Percentiles rank a stretch among this genome's conserved stretches.
phyloP scores from a whole-genome alignment of 92 coral and sea anemone species.

The Parazoanthus swiftii region DNA sequence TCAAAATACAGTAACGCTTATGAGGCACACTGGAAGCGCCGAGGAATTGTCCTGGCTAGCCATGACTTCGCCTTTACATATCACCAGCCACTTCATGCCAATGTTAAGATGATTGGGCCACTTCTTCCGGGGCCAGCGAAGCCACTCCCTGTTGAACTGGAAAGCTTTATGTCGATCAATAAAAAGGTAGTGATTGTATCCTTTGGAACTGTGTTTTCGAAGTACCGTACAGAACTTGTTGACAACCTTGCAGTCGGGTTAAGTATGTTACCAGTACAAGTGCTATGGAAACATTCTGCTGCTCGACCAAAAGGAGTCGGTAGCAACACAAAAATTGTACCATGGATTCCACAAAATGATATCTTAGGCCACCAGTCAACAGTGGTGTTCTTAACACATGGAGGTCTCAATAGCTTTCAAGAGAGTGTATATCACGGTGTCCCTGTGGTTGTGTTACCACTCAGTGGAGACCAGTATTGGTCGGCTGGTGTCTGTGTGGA shows the following conservation, averaged over 20 bases:
- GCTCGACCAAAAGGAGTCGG: slow-evolving; percentile 12
- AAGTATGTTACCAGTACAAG: slow-evolving; percentile 39
- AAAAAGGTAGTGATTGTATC: slow-evolving; percentile 45
- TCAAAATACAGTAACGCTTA: slow-evolving; percentile 38
- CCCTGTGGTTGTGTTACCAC: slow-evolving; percentile 45
- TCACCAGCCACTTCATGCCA: slow-evolving; percentile 44
- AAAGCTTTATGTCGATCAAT: slow-evolving; percentile 38
- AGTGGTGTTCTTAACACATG: slow-evolving; percentile 45
- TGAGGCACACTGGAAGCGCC: slow-evolving; percentile 48
- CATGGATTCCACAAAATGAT: slow-evolving; percentile 55
- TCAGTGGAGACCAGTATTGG: slow-evolving; percentile 46
- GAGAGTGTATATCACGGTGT: slow-evolving; percentile 50
- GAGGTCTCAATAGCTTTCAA: slow-evolving; percentile 46
- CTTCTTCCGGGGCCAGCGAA: slow-evolving; percentile 40
- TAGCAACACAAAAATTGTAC: slow-evolving; percentile 37
- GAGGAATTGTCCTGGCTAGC: slow-evolving; percentile 30
- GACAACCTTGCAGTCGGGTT: slow-evolving; percentile 44
- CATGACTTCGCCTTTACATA: slow-evolving; percentile 49
- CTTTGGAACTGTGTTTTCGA: slow-evolving; percentile 46
- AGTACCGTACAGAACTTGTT: slow-evolving; percentile 23
- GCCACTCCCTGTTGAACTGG: slow-evolving; percentile 42
- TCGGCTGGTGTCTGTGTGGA: slow-evolving; percentile 24
- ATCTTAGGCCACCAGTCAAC: slow-evolving; percentile 45
- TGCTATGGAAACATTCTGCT: slow-evolving; percentile 51
- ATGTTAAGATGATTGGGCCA: slow-evolving; percentile 50